A percentile compares a stretch with the other conserved stretches of the same genome.
Conservation (phyloP, 2,888 invertebrate species). For the Lymantria monacha region DNA sequence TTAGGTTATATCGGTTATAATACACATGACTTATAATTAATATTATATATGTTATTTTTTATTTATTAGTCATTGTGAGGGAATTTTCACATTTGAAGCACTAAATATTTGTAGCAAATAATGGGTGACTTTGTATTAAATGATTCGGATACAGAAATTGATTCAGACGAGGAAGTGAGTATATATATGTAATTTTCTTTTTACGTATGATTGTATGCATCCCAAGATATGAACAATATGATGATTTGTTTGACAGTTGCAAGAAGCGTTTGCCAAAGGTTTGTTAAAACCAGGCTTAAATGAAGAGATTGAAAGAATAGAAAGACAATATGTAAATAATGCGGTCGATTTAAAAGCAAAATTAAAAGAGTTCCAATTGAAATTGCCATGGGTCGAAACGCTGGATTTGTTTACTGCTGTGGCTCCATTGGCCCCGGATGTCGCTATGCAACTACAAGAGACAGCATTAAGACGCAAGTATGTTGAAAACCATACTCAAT, state of each 20-base stretch:
- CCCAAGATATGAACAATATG: neutral
- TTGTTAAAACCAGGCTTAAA: slow-evolving; percentile 93
- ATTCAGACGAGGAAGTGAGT: slow-evolving; percentile 83
- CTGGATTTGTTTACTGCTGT: slow-evolving; percentile 89
- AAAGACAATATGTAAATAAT: slow-evolving; percentile 86
- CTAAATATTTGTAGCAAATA: slow-evolving; percentile 2
- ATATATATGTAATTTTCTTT: neutral
- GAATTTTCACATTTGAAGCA: too few species aligned
- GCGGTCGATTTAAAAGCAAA: slow-evolving; percentile 87
- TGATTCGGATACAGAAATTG: slow-evolving; percentile 76
- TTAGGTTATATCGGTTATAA: too few species aligned
- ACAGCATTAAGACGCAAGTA: slow-evolving; percentile 87
- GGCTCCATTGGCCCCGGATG: slow-evolving; percentile 92
- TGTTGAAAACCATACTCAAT: slow-evolving; percentile 18
- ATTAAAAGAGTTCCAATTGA: slow-evolving; percentile 85
- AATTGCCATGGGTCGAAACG: slow-evolving; percentile 92
- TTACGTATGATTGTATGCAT: neutral
- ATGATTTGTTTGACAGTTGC: slow-evolving; percentile 83
- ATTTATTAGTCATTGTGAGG: too few species aligned
- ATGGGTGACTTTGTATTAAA: slow-evolving; percentile 74
- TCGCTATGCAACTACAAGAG: slow-evolving; percentile 88
- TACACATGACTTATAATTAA: too few species aligned
- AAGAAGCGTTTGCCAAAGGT: slow-evolving; percentile 94
- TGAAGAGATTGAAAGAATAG: slow-evolving; percentile 81
- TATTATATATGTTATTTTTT: too few species aligned